Evolutionary conservation across 1,140 invertebrate genomes (phyloP).

Genomic region (Papilio polyxenes): DNA sequence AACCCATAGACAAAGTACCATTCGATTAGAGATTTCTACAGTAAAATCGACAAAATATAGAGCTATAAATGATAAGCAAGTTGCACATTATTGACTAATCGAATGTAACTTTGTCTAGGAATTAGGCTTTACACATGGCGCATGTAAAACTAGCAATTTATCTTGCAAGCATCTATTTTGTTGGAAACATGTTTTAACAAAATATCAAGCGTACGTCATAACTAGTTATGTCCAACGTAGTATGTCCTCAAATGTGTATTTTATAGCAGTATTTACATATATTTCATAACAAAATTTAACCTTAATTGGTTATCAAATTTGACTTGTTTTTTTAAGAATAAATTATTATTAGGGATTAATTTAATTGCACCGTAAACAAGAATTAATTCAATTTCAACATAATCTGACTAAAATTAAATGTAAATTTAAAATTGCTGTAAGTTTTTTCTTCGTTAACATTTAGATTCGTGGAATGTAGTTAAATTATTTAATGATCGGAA

Average conservation of each 20-base stretch:
- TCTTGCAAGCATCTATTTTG: not conserved
- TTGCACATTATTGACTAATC: too few species aligned
- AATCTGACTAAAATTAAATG: not conserved
- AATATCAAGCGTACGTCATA: not conserved
- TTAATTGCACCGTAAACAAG: too few species aligned
- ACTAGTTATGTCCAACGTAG: not conserved
- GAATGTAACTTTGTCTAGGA: too few species aligned
- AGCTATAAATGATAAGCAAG: too few species aligned
- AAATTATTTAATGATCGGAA: not conserved
- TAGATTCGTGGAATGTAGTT: not conserved
- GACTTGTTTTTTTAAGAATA: too few species aligned
- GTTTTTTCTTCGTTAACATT: not conserved
- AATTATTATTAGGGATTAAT: too few species aligned
- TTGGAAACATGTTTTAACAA: not conserved
- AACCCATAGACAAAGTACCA: too few species aligned
- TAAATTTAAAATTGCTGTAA: not conserved
- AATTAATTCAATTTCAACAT: not conserved
- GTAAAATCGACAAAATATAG: too few species aligned
- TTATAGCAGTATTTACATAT: not conserved
- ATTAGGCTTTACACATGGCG: constrained; percentile 12
- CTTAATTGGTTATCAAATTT: not conserved
- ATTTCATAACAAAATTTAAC: not conserved
- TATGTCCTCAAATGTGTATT: too few species aligned
- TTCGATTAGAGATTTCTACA: too few species aligned
- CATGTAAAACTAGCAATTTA: constrained; percentile 37